phyloP scores from a whole-genome alignment of 2,113 vertebrate genomes.

The Diadophis punctatus region DNA sequence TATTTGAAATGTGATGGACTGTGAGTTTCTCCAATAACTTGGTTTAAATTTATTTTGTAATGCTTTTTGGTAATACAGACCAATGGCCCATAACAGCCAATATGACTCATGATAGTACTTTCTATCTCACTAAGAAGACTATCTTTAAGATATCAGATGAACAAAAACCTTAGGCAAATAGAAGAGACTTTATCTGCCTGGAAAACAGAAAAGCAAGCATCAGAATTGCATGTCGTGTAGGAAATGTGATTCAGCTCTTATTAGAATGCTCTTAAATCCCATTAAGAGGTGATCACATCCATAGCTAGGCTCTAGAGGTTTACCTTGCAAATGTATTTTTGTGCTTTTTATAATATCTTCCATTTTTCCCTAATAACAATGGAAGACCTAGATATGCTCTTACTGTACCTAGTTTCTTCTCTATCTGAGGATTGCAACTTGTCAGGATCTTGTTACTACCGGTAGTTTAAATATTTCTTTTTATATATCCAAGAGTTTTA shows the following conservation, averaged over 20 bases:
- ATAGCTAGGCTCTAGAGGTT: background rate
- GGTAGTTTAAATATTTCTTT: background rate
- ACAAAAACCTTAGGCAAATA: background rate
- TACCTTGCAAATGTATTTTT: background rate
- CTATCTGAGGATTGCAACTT: background rate
- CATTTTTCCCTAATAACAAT: background rate
- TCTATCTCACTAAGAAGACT: background rate
- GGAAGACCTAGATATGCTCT: background rate
- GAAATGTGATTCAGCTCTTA: background rate
- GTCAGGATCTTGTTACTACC: background rate
- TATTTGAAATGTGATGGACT: background rate
- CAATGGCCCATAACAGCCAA: background rate
- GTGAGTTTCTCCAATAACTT: background rate
- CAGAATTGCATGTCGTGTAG: background rate
- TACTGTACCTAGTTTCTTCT: background rate
- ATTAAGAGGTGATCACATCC: background rate
- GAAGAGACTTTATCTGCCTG: background rate
- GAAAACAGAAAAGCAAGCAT: background rate
- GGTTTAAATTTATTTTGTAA: background rate
- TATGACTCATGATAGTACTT: background rate
- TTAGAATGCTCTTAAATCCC: background rate
- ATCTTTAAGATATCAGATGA: background rate
- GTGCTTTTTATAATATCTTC: background rate
- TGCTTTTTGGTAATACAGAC: background rate
- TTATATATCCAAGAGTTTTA: background rate